These are phyloP conservation scores for Mustela nigripes DNA, from an alignment of 2,113 vertebrate genomes.

Conservation along the genomic window DNA sequence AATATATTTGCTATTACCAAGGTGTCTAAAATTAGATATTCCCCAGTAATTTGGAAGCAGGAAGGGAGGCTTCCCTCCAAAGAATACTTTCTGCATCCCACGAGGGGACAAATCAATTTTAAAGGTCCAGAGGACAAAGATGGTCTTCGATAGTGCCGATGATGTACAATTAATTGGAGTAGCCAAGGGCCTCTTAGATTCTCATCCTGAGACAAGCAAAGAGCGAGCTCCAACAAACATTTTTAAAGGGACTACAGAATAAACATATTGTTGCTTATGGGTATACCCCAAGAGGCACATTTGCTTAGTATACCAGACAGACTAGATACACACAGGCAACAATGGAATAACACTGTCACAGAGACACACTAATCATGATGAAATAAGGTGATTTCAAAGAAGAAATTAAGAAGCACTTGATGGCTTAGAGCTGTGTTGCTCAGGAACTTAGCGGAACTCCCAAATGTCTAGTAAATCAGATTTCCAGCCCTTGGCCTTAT, in stretches of 20 bases:
- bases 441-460: neutral
- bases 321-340: neutral
- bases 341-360: neutral
- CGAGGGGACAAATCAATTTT: neutral
- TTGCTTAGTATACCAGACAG: neutral
- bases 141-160: neutral
- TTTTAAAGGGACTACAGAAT: neutral
- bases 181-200: neutral
- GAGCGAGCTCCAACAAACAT: neutral
- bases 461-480: neutral
- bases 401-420: neutral
- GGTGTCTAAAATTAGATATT: neutral
- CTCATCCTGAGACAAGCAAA: slow-evolving; percentile 2
- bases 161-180: neutral
- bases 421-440: neutral
- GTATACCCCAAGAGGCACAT: neutral
- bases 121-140: neutral
- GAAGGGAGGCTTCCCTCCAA: neutral
- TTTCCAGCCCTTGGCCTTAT: neutral
- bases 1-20: neutral
- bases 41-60: neutral
- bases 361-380: neutral
- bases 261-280: neutral
- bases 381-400: neutral
- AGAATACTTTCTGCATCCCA: neutral